phyloP scores from a whole-genome alignment of 2,797 vertebrate genomes.

The Micropoecilia bifurca region DNA sequence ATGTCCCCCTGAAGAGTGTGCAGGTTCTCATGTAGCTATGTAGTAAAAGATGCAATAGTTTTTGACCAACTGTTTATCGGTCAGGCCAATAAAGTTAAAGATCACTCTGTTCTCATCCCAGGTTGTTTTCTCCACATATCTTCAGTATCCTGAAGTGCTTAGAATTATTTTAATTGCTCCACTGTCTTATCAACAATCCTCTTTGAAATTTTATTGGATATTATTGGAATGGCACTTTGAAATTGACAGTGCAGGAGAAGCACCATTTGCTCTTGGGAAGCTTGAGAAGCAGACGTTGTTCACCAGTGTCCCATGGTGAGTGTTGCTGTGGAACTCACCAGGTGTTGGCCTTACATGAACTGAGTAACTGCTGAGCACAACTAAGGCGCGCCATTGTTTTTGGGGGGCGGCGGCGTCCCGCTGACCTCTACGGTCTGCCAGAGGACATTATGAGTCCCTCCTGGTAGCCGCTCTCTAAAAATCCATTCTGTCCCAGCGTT shows the following conservation, averaged over 20 bases:
- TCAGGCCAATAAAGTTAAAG: background rate
- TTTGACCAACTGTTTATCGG: background rate
- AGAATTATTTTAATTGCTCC: background rate
- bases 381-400: constrained; percentile 47
- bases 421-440: constrained; percentile 29
- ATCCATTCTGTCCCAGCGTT: constrained; percentile 13
- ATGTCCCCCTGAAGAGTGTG: background rate
- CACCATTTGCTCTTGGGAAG: background rate
- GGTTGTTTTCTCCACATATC: background rate
- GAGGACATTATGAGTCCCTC: constrained; percentile 24
- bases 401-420: constrained; percentile 36
- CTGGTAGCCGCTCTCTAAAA: constrained; percentile 33
- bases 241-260: background rate
- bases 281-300: background rate
- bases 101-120: background rate
- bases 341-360: constrained; percentile 22
- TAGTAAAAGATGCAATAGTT: background rate
- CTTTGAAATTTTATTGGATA: background rate
- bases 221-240: background rate
- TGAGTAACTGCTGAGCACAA: constrained; percentile 46
- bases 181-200: background rate
- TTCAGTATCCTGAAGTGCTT: background rate
- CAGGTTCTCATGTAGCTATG: background rate
- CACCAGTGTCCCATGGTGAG: background rate
- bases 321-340: background rate